Percentiles rank a stretch among this genome's conserved stretches.
These are phyloP conservation scores for Gavia stellata DNA, from an alignment of 2,113 vertebrate species.

Conservation along the genomic window DNA sequence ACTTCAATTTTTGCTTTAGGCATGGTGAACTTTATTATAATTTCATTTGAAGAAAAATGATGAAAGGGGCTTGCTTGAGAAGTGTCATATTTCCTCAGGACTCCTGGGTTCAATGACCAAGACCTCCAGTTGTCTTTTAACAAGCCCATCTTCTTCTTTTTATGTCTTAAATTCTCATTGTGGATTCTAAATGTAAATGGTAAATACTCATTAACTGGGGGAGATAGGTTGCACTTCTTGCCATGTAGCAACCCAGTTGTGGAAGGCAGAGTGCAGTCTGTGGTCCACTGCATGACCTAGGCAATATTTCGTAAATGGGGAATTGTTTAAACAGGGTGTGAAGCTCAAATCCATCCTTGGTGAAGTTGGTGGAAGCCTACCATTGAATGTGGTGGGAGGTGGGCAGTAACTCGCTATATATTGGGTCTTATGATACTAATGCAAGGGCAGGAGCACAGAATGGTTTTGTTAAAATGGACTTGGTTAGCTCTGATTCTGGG, in stretches of 20 bases:
- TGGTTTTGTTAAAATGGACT: not conserved
- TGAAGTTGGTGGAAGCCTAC: not conserved
- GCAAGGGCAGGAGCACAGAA: not conserved
- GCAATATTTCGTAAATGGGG: not conserved
- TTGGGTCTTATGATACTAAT: not conserved
- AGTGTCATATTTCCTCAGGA: not conserved
- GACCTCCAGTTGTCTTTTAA: not conserved
- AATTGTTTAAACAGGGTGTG: not conserved
- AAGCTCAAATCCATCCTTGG: not conserved
- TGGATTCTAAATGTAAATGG: not conserved
- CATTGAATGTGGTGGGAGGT: not conserved
- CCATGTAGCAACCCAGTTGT: not conserved
- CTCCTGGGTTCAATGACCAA: not conserved
- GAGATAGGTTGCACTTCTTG: not conserved
- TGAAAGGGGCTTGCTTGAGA: not conserved
- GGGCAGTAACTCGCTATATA: not conserved
- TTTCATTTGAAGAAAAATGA: slow-evolving; percentile 23
- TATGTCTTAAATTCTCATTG: not conserved
- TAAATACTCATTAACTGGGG: not conserved
- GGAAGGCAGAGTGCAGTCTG: not conserved
- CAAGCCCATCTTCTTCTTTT: not conserved
- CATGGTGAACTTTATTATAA: not conserved
- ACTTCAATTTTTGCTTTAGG: not conserved
- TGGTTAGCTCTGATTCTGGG: not conserved
- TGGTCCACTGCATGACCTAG: not conserved